Evolutionary conservation across 2,797 vertebrate species (phyloP).

Genomic region (Presbytis comata): DNA sequence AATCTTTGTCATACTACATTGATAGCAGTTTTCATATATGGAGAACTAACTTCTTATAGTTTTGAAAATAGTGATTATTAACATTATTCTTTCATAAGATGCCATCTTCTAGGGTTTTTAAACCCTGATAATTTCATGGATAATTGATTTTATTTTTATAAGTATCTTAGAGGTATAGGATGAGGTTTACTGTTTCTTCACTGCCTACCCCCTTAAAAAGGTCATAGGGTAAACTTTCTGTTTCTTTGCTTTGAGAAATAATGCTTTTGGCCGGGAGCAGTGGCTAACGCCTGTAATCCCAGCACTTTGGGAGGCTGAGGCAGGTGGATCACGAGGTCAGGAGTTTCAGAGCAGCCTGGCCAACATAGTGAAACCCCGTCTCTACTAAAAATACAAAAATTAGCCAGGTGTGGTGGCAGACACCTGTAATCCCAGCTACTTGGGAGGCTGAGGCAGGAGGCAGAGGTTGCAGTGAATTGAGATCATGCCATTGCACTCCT

Average conservation of each 20-base stretch:
- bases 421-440: neutral
- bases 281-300: neutral
- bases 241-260: constrained; percentile 6
- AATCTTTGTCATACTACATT: neutral
- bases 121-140: neutral
- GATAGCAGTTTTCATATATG: neutral
- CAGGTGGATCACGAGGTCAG: neutral
- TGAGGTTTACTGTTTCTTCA: neutral
- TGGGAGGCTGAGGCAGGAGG: neutral
- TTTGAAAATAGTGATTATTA: neutral
- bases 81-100: constrained; percentile 23
- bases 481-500: neutral
- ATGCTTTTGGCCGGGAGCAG: neutral
- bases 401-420: neutral
- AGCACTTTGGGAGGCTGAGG: neutral
- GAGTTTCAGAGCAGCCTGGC: neutral
- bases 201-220: neutral
- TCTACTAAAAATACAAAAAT: neutral
- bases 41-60: neutral
- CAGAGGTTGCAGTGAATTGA: neutral
- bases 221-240: neutral
- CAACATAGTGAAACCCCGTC: neutral
- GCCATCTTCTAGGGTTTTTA: neutral
- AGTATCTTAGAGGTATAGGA: neutral
- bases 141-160: constrained; percentile 19